Evolutionary conservation across 2,797 vertebrate genomes (phyloP), one percentile per base, ranked within the genome.

Genomic region (Garrulus glandarius): DNA sequence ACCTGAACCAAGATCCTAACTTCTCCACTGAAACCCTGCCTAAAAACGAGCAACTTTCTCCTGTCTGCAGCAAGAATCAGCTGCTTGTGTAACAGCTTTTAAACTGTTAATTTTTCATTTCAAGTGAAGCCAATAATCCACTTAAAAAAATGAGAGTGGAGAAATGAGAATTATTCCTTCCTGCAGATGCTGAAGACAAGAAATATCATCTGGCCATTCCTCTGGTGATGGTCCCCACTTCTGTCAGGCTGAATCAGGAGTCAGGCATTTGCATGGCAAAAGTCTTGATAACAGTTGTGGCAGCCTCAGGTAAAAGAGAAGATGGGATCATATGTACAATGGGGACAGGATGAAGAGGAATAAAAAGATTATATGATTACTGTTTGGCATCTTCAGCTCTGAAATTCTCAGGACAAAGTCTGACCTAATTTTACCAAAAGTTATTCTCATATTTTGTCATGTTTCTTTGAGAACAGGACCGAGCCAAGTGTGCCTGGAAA

Each of bases 241-340:
- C 36, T 26, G 10, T 20, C 1, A 3, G 47, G 44, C 13, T 44
- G n/a, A 57, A 55, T 1, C 30, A 0, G 4, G 30, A 49, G 19
- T 24, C 24, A 39, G 22, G 4, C 0, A 1, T 43, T 63, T 44
- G 20, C 4, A 4, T 23, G 10, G 34, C 9, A 5, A 10, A 64
- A 86, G 5, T 22, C 16, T 46, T 36, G 19, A 7, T 5, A 36
- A 29, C 23, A 39, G 37, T 3, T 39, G 23, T 18, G 21, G 3
- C 37, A 86, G 36, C 8, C 17, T 71, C 46, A 24, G 55, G 47
- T 63, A 32, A 67, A 82, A 88, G 37, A 49, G 18, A 75, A 77
- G 52, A 26, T 5, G 6, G 41, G 30, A 88, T 4, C 18, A 56
- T 27, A 39, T 55, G 24, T 24, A 57, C 36, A 9, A 46, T 4